These are phyloP conservation scores for Quadroppia sp. DNA, from an alignment of 2,888 invertebrate genomes.

Conservation along the genomic window DNA sequence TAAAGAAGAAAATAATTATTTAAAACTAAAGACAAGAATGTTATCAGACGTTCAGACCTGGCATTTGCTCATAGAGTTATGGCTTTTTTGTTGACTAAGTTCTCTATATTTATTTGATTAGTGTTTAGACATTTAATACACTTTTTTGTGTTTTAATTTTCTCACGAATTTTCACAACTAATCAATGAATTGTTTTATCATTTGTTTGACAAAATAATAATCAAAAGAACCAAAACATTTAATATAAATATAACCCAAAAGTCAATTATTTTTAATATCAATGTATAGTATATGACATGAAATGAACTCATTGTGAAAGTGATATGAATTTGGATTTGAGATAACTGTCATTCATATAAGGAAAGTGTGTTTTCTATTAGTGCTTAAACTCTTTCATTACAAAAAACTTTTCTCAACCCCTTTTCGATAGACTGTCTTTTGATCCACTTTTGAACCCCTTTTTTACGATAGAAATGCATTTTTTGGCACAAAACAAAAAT, in stretches of 20 bases:
- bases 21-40: not conserved
- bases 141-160: not conserved
- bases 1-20: not conserved
- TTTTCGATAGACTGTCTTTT: no score
- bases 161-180: not conserved
- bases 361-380: constrained; percentile 22
- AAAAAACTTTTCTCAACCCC: not conserved
- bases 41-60: not conserved
- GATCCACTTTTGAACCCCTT: constrained; percentile 3
- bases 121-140: not conserved
- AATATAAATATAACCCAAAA: constrained; percentile 1
- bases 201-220: not conserved
- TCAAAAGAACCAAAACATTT: not conserved
- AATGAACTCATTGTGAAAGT: constrained; percentile 16
- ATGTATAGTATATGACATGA: not conserved
- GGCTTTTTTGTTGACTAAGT: no score
- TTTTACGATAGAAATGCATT: constrained; percentile 13
- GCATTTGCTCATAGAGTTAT: constrained; percentile 18
- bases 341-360: constrained; percentile 24
- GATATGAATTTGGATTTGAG: constrained; percentile 14
- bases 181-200: not conserved
- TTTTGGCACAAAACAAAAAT: constrained; percentile 30
- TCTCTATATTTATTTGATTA: no score
- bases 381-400: no score
- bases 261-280: constrained; percentile 27